Percentiles rank a stretch among this genome's conserved stretches.
Conservation (phyloP, 2,888 invertebrate genomes). For the Apomyelois bistriatella region DNA sequence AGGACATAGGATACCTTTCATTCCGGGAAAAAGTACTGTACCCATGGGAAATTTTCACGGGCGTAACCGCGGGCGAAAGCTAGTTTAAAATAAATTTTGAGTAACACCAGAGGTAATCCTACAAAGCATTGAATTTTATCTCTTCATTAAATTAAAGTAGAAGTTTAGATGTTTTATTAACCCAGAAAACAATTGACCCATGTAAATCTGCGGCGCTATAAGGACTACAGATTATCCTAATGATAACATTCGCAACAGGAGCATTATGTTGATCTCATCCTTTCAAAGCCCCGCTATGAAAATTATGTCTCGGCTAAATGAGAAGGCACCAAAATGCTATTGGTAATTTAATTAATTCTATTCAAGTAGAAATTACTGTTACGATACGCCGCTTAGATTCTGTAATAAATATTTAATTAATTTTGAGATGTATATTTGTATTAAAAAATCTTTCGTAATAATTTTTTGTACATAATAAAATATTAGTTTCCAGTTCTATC, state of each 20-base stretch:
- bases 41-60: no score
- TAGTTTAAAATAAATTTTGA: no score
- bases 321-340: not conserved
- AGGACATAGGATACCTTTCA: no score
- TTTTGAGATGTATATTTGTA: no score
- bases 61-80: no score
- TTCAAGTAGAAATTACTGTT: not conserved
- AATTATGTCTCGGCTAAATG: slow-evolving; percentile 16
- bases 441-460: no score
- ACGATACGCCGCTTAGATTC: not conserved
- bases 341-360: slow-evolving; percentile 3
- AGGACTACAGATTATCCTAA: slow-evolving; percentile 21
- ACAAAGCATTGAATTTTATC: no score
- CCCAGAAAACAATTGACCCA: slow-evolving; percentile 12
- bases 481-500: no score
- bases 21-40: no score
- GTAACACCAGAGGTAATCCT: no score
- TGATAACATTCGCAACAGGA: slow-evolving; percentile 17
- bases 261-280: slow-evolving; percentile 16
- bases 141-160: not conserved
- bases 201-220: slow-evolving; percentile 14
- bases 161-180: not conserved
- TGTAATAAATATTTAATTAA: not conserved
- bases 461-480: no score
- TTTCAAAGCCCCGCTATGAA: slow-evolving; percentile 12